These are phyloP conservation scores for Siniperca obscura DNA, from an alignment of 2,797 vertebrate species.

Conservation along the genomic window DNA sequence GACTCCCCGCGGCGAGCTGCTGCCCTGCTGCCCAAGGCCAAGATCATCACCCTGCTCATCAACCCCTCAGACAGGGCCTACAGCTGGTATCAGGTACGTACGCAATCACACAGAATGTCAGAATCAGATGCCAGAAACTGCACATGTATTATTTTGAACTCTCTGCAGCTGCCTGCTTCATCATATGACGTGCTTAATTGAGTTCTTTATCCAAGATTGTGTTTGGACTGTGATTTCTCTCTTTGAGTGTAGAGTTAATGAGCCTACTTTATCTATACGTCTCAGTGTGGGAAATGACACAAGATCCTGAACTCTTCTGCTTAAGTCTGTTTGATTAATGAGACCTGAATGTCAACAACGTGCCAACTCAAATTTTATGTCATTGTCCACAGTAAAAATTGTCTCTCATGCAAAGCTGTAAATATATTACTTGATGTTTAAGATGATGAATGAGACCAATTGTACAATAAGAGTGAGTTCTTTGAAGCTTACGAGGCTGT, in stretches of 20 bases:
- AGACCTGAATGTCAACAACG: conserved; percentile 47
- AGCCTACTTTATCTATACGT: conserved; percentile 42
- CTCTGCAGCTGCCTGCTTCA: conserved; percentile 4
- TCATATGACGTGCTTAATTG: conserved; percentile 20
- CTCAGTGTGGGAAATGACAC: conserved; percentile 37
- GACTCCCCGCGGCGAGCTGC: conserved; percentile 91
- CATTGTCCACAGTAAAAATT: conserved; percentile 9
- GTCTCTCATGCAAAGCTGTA: not conserved
- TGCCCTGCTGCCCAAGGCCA: conserved; percentile 94
- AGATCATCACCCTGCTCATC: conserved; percentile 97
- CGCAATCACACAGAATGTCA: conserved; percentile 39
- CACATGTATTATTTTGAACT: conserved; percentile 9
- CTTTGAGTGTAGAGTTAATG: conserved; percentile 30
- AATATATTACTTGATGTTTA: not conserved
- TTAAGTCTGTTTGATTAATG: conserved; percentile 45
- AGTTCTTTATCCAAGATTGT: conserved; percentile 28
- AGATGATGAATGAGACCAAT: not conserved
- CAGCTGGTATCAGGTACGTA: conserved; percentile 96
- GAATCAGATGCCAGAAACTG: not conserved
- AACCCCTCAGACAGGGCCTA: conserved; percentile 96
- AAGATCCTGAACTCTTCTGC: conserved; percentile 22
- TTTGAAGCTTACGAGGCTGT: conserved; percentile 27
- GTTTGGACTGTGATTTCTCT: conserved; percentile 2
- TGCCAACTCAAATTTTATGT: conserved; percentile 35
- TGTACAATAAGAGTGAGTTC: not conserved